These are phyloP conservation scores for Nycticebus coucang DNA, from an alignment of 2,113 vertebrate species.

Conservation along the genomic window DNA sequence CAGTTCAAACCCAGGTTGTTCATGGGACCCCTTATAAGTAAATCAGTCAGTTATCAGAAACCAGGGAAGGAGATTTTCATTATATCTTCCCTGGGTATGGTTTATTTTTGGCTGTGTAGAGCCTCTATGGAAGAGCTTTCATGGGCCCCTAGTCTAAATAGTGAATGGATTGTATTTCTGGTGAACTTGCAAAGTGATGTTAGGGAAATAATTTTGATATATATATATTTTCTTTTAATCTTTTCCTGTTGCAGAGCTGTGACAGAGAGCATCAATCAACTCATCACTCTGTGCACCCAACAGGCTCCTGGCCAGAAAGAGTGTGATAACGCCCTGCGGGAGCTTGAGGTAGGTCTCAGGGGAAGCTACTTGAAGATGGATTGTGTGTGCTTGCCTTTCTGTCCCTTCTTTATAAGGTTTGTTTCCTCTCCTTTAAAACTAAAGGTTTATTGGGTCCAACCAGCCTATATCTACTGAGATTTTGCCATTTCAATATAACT, in stretches of 20 bases:
- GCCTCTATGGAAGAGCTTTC: not conserved
- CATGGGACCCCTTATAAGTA: not conserved
- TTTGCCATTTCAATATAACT: not conserved
- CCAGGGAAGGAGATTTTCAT: not conserved
- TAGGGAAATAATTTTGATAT: not conserved
- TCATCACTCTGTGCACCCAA: conserved; percentile 98
- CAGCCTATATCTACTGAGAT: not conserved
- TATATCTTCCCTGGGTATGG: not conserved
- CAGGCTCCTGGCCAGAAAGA: conserved; percentile 99
- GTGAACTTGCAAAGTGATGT: not conserved
- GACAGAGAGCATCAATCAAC: conserved; percentile 99
- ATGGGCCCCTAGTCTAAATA: not conserved
- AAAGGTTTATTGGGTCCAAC: not conserved
- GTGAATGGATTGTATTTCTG: not conserved
- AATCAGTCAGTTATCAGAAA: not conserved
- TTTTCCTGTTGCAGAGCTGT: conserved; percentile 92
- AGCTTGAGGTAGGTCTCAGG: conserved; percentile 92
- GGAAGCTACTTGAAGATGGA: not conserved
- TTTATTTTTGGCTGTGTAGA: not conserved
- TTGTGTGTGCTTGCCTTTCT: not conserved
- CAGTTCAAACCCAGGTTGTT: not conserved
- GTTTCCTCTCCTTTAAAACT: not conserved
- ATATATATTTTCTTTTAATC: too few relatives aligned
- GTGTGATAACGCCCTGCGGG: conserved; percentile 97
- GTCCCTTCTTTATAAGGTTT: not conserved